Percentiles rank a stretch among this genome's conserved stretches.
phyloP scores from a whole-genome alignment of 2,888 invertebrate genomes.

The Erynnis tages region DNA sequence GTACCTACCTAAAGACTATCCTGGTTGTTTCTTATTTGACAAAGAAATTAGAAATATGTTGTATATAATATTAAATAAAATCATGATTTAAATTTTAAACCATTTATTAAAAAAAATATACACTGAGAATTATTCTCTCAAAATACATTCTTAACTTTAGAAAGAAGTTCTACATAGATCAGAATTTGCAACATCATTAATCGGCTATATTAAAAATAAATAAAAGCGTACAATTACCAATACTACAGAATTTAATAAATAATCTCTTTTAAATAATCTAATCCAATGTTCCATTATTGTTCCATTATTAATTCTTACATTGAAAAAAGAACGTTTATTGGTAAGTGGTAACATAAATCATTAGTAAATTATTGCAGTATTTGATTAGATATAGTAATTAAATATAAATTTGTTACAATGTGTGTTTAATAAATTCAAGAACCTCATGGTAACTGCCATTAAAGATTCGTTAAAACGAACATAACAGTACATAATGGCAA shows the following conservation, averaged over 20 bases:
- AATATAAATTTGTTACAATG: neutral
- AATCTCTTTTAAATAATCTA: neutral
- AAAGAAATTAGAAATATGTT: too few species aligned
- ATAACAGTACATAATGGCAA: neutral
- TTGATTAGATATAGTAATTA: neutral
- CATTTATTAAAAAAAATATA: slow-evolving; percentile 65
- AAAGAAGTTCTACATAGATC: slow-evolving; percentile 54
- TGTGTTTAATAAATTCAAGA: neutral
- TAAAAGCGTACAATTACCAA: slow-evolving; percentile 10
- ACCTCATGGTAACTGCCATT: neutral
- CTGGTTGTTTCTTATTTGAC: too few species aligned
- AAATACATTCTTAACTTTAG: slow-evolving; percentile 50
- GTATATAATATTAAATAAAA: slow-evolving; percentile 1
- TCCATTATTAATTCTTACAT: neutral
- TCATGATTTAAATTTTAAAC: slow-evolving; percentile 4
- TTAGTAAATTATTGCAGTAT: neutral
- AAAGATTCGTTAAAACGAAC: neutral
- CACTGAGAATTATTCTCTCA: slow-evolving; percentile 59
- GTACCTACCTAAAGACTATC: too few species aligned
- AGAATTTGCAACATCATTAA: slow-evolving; percentile 47
- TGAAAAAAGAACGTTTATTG: neutral
- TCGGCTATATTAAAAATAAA: slow-evolving; percentile 32
- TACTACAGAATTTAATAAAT: slow-evolving; percentile 17
- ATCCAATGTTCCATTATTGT: neutral
- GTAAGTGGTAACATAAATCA: too few species aligned